Conservation (phyloP, 1,140 invertebrate genomes). For the Drosophila willistoni region DNA sequence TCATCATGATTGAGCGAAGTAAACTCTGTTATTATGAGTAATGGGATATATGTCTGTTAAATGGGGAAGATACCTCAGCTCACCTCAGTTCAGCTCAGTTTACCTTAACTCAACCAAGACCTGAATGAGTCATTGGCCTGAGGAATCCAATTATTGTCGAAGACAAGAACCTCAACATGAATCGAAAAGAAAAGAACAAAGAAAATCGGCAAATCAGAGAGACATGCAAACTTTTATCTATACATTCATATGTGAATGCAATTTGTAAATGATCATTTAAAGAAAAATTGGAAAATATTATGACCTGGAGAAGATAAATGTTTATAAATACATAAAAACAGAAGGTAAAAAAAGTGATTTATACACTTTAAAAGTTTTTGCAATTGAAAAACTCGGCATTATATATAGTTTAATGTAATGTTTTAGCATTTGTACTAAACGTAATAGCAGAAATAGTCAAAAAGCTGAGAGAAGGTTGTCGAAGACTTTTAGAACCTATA, state of each 20-base stretch:
- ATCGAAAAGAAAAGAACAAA: not conserved
- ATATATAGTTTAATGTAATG: no score
- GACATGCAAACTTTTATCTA: conserved; percentile 4
- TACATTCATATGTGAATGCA: not conserved
- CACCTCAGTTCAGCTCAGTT: no score
- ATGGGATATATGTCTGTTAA: conserved; percentile 38
- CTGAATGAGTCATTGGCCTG: not conserved
- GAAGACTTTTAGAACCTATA: no score
- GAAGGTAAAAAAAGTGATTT: not conserved
- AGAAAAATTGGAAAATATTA: not conserved
- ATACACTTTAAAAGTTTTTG: not conserved
- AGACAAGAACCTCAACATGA: not conserved
- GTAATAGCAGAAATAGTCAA: no score
- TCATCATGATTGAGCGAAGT: conserved; percentile 24
- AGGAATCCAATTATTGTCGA: not conserved
- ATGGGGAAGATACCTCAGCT: conserved; percentile 1
- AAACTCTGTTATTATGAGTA: conserved; percentile 50
- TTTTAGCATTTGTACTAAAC: no score
- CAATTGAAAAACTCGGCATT: not conserved
- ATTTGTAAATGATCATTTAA: not conserved
- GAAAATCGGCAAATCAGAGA: conserved; percentile 8
- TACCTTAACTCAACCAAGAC: not conserved
- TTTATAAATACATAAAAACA: not conserved
- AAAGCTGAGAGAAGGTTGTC: no score
- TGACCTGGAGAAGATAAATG: not conserved